These are phyloP conservation scores for Augochlora pura DNA, from an alignment of 1,140 invertebrate species.

Conservation along the genomic window DNA sequence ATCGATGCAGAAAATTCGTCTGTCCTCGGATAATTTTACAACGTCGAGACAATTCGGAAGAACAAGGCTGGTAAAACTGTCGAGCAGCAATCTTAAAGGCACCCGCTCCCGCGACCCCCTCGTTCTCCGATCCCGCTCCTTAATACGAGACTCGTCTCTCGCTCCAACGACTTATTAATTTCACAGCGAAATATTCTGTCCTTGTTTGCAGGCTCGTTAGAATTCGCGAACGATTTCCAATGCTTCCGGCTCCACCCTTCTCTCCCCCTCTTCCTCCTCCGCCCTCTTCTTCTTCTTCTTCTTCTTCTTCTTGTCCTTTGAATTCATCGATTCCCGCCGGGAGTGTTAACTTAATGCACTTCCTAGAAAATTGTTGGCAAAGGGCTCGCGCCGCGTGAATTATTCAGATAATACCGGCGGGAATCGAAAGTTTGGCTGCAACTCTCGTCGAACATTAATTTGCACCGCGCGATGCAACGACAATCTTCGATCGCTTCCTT, in stretches of 20 bases:
- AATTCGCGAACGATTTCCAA: background rate
- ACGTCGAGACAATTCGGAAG: background rate
- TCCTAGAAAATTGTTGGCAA: constrained; percentile 27
- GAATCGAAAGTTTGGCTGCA: constrained; percentile 34
- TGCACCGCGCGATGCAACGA: constrained; percentile 7
- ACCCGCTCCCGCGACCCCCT: too few relatives aligned
- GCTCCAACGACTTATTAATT: too few relatives aligned
- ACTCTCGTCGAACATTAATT: constrained; percentile 55
- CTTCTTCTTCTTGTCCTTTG: background rate
- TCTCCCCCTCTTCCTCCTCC: too few relatives aligned
- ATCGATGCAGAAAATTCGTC: background rate
- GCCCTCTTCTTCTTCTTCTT: too few relatives aligned
- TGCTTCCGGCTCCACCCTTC: too few relatives aligned
- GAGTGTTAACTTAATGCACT: constrained; percentile 29
- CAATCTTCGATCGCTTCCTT: too few relatives aligned
- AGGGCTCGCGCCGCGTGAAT: constrained; percentile 37
- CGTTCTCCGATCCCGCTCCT: background rate
- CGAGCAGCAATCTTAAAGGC: too few relatives aligned
- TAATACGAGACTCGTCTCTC: background rate
- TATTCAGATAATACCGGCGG: constrained; percentile 53
- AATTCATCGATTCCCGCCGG: background rate
- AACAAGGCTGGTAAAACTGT: too few relatives aligned
- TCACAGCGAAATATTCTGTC: background rate
- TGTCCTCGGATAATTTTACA: background rate
- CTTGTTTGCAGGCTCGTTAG: background rate